Conservation (phyloP, 1,140 invertebrate species). For the Caerostris extrusa region DNA sequence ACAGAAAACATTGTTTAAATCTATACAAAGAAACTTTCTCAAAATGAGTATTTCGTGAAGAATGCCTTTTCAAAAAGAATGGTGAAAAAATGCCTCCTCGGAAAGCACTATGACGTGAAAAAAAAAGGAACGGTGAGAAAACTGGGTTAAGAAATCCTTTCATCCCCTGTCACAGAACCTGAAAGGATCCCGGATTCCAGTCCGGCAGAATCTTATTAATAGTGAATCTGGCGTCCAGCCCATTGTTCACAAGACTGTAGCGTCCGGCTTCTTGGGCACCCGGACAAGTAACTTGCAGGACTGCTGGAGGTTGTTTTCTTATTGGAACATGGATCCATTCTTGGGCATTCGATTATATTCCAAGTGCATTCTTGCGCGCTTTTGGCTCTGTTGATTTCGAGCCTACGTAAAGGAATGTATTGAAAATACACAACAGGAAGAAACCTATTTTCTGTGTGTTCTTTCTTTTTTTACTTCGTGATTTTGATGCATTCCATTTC, state of each 20-base stretch:
- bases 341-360: slow-evolving; percentile 37
- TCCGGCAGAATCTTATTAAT: slow-evolving; percentile 57
- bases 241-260: slow-evolving; percentile 12
- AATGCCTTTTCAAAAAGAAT: too few relatives aligned
- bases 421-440: not conserved
- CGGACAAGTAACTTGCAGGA: slow-evolving; percentile 11
- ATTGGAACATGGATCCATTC: slow-evolving; percentile 9
- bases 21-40: too few relatives aligned
- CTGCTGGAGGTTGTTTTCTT: not conserved
- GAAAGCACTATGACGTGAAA: not conserved
- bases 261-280: slow-evolving; percentile 15
- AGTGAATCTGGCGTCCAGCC: slow-evolving; percentile 47
- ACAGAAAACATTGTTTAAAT: too few relatives aligned
- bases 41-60: too few relatives aligned
- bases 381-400: not conserved
- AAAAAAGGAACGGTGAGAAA: slow-evolving; percentile 28
- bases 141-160: slow-evolving; percentile 47
- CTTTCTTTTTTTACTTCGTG: not conserved
- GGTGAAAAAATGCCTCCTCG: not conserved
- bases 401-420: not conserved
- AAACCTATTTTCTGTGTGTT: not conserved
- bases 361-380: slow-evolving; percentile 16
- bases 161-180: slow-evolving; percentile 40
- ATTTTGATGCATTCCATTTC: not conserved
- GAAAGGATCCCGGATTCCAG: slow-evolving; percentile 41